Conservation (phyloP, 2,113 vertebrate species). For the Anolis sagrei region DNA sequence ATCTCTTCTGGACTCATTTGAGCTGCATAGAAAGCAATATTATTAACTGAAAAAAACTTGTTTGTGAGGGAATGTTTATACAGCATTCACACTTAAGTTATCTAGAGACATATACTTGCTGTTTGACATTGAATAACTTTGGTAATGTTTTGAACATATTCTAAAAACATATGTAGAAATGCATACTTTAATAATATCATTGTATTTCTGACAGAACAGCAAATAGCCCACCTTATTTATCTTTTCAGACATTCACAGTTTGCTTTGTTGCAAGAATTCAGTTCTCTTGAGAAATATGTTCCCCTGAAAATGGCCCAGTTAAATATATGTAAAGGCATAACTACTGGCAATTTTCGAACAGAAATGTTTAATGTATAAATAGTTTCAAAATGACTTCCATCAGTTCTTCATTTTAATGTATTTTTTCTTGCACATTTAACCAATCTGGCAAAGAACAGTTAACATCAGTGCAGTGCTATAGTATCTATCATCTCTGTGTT, state of each 20-base stretch:
- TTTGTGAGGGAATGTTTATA: neutral
- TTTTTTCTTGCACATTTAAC: neutral
- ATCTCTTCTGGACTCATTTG: neutral
- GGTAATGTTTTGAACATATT: conserved; percentile 11
- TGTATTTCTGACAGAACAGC: neutral
- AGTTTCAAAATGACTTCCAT: neutral
- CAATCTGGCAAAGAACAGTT: neutral
- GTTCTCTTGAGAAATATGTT: conserved; percentile 28
- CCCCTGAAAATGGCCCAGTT: neutral
- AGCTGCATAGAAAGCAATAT: neutral
- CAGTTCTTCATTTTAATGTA: neutral
- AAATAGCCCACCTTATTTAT: neutral
- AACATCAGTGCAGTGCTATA: neutral
- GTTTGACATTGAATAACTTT: neutral
- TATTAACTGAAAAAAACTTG: neutral
- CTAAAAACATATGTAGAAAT: conserved; percentile 19
- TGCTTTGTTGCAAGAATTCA: neutral
- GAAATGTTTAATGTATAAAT: neutral
- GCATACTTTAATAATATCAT: conserved; percentile 6
- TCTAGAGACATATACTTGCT: neutral
- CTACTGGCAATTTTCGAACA: conserved; percentile 18
- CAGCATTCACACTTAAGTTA: neutral
- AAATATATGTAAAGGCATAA: conserved; percentile 14
- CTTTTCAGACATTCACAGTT: neutral
- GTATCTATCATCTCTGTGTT: conserved; percentile 1